These are phyloP conservation scores for Lucilia cuprina DNA, from an alignment of 1,140 invertebrate genomes.

Conservation along the genomic window DNA sequence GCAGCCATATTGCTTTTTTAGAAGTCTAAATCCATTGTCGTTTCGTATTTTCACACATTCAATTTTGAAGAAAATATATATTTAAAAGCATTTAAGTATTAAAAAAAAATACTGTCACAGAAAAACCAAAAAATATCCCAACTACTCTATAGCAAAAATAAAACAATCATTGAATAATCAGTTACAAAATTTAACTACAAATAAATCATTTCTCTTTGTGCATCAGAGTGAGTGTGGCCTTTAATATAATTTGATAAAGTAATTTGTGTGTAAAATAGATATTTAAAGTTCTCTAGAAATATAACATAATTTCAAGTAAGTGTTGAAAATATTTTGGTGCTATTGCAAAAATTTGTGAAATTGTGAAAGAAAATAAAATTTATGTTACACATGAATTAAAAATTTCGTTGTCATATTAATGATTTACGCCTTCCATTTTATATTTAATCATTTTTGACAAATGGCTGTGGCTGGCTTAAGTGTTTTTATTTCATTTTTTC, in stretches of 20 bases:
- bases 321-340: background rate
- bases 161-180: background rate
- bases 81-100: slow-evolving; percentile 6
- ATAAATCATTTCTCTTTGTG: background rate
- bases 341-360: background rate
- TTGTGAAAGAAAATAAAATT: background rate
- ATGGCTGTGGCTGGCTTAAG: slow-evolving; percentile 1
- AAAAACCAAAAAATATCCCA: background rate
- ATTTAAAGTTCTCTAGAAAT: background rate
- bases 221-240: background rate
- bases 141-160: background rate
- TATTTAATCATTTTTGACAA: background rate
- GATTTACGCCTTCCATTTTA: slow-evolving; percentile 2
- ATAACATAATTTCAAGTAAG: background rate
- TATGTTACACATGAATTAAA: background rate
- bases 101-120: background rate
- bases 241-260: background rate
- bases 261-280: background rate
- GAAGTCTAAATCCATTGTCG: slow-evolving; percentile 14
- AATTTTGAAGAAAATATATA: slow-evolving; percentile 5
- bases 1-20: slow-evolving; percentile 17
- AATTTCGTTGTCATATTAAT: background rate
- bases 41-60: background rate
- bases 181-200: background rate
- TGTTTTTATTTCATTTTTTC: background rate